phyloP scores from a whole-genome alignment of 2,888 invertebrate genomes.

The Mimachlamys varia region DNA sequence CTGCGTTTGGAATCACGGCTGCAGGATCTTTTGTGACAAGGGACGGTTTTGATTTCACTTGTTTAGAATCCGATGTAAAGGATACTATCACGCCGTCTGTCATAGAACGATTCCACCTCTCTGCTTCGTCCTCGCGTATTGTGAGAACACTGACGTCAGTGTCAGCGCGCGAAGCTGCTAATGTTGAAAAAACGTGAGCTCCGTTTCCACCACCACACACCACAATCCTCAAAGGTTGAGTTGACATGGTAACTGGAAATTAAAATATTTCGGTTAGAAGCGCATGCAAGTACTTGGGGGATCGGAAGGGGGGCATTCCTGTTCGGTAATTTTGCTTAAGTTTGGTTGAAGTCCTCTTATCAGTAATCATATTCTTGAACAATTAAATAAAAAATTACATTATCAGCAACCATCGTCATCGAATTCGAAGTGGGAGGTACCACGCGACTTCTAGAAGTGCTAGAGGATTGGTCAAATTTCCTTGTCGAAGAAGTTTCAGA shows the following conservation, averaged over 20 bases:
- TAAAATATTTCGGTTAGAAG: too few relatives aligned
- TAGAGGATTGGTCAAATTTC: too few relatives aligned
- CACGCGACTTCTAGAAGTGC: too few relatives aligned
- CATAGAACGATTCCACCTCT: constrained; percentile 63
- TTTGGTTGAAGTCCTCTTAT: too few relatives aligned
- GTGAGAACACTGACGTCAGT: constrained; percentile 68
- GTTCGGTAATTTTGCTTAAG: too few relatives aligned
- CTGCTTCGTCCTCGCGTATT: constrained; percentile 70
- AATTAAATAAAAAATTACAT: too few relatives aligned
- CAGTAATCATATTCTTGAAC: too few relatives aligned
- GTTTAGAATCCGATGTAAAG: constrained; percentile 45
- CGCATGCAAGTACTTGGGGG: too few relatives aligned
- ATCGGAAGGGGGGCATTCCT: too few relatives aligned
- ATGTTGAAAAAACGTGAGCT: constrained; percentile 70
- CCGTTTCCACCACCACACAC: constrained; percentile 75
- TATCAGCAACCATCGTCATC: too few relatives aligned
- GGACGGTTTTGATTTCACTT: constrained; percentile 58
- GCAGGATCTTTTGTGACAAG: constrained; percentile 64
- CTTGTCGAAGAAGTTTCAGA: too few relatives aligned
- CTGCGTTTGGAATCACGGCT: constrained; percentile 63
- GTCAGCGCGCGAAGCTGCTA: constrained; percentile 62
- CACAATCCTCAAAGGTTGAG: constrained; percentile 48
- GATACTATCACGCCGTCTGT: constrained; percentile 51
- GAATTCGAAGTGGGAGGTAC: too few relatives aligned
- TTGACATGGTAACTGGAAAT: not conserved